Evolutionary conservation across 2,113 vertebrate genomes (phyloP).

Genomic region (Phainopepla nitens): DNA sequence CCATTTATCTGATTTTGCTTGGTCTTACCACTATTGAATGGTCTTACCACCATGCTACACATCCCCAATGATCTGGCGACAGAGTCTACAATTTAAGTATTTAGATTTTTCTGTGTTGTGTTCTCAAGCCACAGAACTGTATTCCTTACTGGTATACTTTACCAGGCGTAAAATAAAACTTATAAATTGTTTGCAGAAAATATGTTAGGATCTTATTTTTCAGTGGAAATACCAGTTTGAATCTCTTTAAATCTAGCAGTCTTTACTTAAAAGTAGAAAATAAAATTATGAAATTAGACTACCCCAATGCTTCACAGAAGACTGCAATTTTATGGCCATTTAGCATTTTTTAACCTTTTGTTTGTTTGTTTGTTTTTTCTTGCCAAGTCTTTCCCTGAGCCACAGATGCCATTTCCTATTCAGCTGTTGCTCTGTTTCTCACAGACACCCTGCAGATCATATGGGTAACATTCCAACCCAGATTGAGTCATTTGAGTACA

Average conservation of each 20-base stretch:
- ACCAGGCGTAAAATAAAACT: not conserved
- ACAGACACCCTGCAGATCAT: conserved; percentile 46
- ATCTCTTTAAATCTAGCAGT: not conserved
- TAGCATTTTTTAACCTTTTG: conserved; percentile 47
- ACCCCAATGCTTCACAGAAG: not conserved
- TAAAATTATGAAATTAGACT: conserved; percentile 42
- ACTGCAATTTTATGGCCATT: conserved; percentile 36
- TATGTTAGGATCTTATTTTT: not conserved
- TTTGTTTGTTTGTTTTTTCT: conserved; percentile 39
- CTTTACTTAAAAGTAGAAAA: conserved; percentile 28
- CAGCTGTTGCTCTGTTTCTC: conserved; percentile 58
- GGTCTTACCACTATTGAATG: no score
- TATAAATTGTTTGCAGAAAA: not conserved
- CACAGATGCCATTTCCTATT: conserved; percentile 59
- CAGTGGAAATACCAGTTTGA: not conserved
- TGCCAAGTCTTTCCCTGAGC: conserved; percentile 55
- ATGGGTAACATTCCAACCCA: conserved; percentile 37
- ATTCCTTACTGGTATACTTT: not conserved
- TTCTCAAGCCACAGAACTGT: not conserved
- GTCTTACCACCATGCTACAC: not conserved
- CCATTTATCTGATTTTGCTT: not conserved
- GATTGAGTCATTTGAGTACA: conserved; percentile 24
- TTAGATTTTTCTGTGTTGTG: not conserved
- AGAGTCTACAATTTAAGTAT: not conserved
- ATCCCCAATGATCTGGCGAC: not conserved